Evolutionary conservation across 1,140 invertebrate species (phyloP).

Genomic region (Drosophila lacteicornis): DNA sequence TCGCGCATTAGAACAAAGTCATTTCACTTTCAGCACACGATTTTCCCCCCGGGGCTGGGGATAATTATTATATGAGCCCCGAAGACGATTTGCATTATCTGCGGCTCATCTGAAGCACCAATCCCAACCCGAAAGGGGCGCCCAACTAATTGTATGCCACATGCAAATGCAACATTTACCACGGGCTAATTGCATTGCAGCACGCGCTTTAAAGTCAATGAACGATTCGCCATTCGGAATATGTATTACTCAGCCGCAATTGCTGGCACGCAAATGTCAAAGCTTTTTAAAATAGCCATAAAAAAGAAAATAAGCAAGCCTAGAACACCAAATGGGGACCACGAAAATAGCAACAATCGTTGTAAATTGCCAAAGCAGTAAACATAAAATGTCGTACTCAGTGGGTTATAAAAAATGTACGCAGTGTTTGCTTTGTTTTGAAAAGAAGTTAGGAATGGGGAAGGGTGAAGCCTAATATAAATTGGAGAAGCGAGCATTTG

Average conservation of each 20-base stretch:
- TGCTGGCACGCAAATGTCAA: conserved; percentile 70
- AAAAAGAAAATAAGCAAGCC: conserved; percentile 4
- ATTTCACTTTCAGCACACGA: conserved; percentile 54
- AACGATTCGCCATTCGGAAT: conserved; percentile 54
- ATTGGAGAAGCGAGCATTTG: neutral
- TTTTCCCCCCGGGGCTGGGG: conserved; percentile 8
- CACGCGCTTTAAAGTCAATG: conserved; percentile 81
- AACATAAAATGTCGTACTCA: conserved; percentile 57
- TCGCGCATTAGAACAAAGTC: conserved; percentile 41
- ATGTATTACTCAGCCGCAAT: conserved; percentile 23
- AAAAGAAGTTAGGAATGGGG: neutral
- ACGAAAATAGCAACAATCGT: conserved; percentile 30
- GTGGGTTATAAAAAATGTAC: conserved; percentile 40
- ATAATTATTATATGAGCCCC: conserved; percentile 53
- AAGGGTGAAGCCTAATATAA: neutral
- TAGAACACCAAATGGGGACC: conserved; percentile 6
- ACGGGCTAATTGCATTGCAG: conserved; percentile 71
- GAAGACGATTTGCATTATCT: conserved; percentile 40
- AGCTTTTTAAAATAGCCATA: conserved; percentile 54
- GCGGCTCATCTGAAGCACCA: conserved; percentile 27
- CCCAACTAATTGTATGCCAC: conserved; percentile 59
- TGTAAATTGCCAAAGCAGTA: conserved; percentile 54
- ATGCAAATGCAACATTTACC: conserved; percentile 73
- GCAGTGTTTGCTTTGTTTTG: conserved; percentile 23
- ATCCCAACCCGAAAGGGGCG: neutral